phyloP scores from a whole-genome alignment of 2,113 vertebrate genomes.

The Cyanoderma ruficeps region DNA sequence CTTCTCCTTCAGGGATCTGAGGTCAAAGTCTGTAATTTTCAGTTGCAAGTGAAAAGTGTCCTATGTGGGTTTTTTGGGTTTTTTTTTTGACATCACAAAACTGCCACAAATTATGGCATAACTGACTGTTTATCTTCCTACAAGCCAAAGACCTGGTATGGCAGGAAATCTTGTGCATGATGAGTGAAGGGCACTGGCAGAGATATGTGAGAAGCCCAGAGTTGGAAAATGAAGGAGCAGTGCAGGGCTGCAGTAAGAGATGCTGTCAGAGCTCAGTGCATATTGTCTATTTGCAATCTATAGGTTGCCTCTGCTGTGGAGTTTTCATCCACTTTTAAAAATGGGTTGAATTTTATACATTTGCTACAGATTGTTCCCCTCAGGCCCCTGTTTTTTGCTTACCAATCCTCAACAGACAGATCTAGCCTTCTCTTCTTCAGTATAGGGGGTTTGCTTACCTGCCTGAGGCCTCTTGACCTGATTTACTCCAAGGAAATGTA shows the following conservation, averaged over 20 bases:
- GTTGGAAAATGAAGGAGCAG: background rate
- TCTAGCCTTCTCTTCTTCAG: background rate
- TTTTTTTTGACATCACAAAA: background rate
- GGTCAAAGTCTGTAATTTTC: constrained; percentile 29
- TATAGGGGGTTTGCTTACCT: background rate
- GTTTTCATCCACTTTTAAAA: background rate
- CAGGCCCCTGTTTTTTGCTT: background rate
- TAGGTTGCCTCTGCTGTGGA: background rate
- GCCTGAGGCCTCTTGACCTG: constrained; percentile 19
- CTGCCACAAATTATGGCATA: background rate
- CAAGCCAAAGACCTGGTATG: background rate
- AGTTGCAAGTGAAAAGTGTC: constrained; percentile 5
- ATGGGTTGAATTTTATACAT: background rate
- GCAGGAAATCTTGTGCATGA: background rate
- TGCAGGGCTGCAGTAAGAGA: background rate
- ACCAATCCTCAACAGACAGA: background rate
- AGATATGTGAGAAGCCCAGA: background rate
- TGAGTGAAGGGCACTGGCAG: background rate
- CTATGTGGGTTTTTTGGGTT: background rate
- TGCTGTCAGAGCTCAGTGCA: background rate
- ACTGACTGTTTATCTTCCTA: background rate
- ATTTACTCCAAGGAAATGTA: constrained; percentile 1
- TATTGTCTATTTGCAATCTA: background rate
- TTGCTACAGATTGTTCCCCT: background rate
- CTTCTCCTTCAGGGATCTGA: constrained; percentile 23